A percentile compares a stretch with the other conserved stretches of the same genome.
phyloP scores from a whole-genome alignment of 2,888 invertebrate species.

The Drosophila mercatorum region DNA sequence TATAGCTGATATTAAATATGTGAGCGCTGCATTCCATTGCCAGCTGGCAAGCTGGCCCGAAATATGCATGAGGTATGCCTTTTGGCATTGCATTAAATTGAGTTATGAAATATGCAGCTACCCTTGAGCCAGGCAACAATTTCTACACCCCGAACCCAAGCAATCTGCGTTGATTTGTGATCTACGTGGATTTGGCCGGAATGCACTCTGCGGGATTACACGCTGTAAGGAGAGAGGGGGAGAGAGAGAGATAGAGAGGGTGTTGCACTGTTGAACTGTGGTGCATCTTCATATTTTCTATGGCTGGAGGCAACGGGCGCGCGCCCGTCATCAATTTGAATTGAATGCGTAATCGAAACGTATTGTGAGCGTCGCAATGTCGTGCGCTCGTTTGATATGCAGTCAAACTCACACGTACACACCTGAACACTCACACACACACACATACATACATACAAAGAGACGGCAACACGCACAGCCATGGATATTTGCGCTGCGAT shows the following conservation, averaged over 20 bases:
- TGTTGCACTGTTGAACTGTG: neutral
- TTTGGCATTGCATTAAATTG: conserved; percentile 63
- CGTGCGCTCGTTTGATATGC: conserved; percentile 42
- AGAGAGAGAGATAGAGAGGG: neutral
- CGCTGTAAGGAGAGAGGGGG: neutral
- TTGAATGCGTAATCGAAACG: conserved; percentile 79
- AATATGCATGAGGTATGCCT: conserved; percentile 58
- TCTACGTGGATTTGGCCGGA: conserved; percentile 39
- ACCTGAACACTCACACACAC: conserved; percentile 4
- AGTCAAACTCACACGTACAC: conserved; percentile 27
- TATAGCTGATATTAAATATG: conserved; percentile 7
- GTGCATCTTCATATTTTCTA: conserved; percentile 35
- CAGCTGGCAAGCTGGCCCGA: conserved; percentile 48
- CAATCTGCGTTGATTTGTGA: conserved; percentile 44
- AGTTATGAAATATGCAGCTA: conserved; percentile 68
- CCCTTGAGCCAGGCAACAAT: conserved; percentile 14
- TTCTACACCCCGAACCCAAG: conserved; percentile 16
- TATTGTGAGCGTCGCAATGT: conserved; percentile 57
- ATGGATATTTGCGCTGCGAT: conserved; percentile 63
- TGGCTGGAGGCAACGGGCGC: conserved; percentile 41
- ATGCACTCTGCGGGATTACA: conserved; percentile 73
- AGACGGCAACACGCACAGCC: conserved; percentile 16
- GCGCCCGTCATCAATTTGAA: conserved; percentile 68
- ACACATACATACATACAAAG: conserved; percentile 13
- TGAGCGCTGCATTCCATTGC: conserved; percentile 32